These are phyloP conservation scores for Tortricodes alternella DNA, from an alignment of 2,888 invertebrate genomes.

Conservation along the genomic window DNA sequence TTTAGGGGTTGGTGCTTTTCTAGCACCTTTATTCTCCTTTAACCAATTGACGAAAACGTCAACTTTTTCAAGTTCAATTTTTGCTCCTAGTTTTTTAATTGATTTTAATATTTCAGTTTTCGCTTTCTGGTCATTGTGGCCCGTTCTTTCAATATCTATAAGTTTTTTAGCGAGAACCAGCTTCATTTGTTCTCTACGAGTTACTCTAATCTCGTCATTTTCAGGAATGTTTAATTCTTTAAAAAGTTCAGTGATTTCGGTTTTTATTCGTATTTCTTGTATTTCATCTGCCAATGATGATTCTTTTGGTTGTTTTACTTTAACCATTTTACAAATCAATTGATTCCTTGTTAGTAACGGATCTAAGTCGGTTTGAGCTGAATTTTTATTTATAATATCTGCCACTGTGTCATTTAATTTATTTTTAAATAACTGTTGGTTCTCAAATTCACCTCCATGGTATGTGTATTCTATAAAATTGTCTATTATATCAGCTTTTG, in stretches of 20 bases:
- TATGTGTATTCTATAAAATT: conserved; percentile 53
- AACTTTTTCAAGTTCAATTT: conserved; percentile 39
- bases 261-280: conserved; percentile 43
- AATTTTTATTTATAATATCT: conserved; percentile 39
- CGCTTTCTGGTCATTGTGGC: conserved; percentile 41
- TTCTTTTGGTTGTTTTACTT: conserved; percentile 39
- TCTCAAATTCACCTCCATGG: conserved; percentile 45
- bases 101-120: conserved; percentile 52
- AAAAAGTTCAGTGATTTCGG: conserved; percentile 46
- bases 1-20: conserved; percentile 35
- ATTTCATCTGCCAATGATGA: conserved; percentile 37
- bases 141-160: conserved; percentile 49
- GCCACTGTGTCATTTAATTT: conserved; percentile 46
- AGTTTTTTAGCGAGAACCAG: conserved; percentile 49
- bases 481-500: conserved; percentile 54
- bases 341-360: conserved; percentile 50
- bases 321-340: conserved; percentile 52
- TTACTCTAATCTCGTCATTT: conserved; percentile 35
- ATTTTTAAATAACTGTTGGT: conserved; percentile 45
- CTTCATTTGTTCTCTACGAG: conserved; percentile 40
- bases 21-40: conserved; percentile 41
- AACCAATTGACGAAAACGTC: conserved; percentile 48
- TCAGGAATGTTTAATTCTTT: conserved; percentile 39
- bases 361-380: conserved; percentile 33
- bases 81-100: conserved; percentile 45